phyloP scores from a whole-genome alignment of 2,797 vertebrate genomes.

The Ataeniobius toweri region DNA sequence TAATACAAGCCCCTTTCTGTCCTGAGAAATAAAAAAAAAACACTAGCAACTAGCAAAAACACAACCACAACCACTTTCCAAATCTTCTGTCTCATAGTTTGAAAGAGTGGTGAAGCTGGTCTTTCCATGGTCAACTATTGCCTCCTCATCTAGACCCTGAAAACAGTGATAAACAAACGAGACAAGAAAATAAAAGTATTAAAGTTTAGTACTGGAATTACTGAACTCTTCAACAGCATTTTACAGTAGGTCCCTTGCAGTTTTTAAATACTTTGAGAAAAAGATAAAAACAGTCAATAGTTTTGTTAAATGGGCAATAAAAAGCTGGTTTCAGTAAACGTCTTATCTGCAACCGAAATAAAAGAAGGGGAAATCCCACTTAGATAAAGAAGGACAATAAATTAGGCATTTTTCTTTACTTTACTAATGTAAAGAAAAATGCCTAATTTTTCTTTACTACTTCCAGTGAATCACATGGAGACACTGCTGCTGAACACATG shows the following conservation, averaged over 20 bases:
- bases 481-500: constrained; percentile 41
- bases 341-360: neutral
- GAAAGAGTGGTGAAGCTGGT: constrained; percentile 91
- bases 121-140: constrained; percentile 96
- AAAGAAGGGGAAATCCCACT: neutral
- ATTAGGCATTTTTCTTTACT: neutral
- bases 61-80: constrained; percentile 89
- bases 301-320: neutral
- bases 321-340: neutral
- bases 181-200: neutral
- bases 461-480: constrained; percentile 38
- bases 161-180: constrained; percentile 11
- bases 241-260: neutral
- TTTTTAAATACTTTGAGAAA: neutral
- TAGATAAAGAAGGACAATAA: neutral
- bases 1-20: neutral
- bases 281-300: neutral
- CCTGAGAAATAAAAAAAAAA: constrained; percentile 6
- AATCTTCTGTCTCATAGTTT: constrained; percentile 92
- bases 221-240: neutral
- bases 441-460: constrained; percentile 4
- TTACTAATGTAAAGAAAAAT: too few relatives aligned
- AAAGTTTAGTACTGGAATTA: neutral
- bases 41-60: constrained; percentile 3
- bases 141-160: constrained; percentile 96